A percentile compares a stretch with the other conserved stretches of the same genome.
phyloP scores from a whole-genome alignment of 2,888 invertebrate species.

The Lamproptera curius region DNA sequence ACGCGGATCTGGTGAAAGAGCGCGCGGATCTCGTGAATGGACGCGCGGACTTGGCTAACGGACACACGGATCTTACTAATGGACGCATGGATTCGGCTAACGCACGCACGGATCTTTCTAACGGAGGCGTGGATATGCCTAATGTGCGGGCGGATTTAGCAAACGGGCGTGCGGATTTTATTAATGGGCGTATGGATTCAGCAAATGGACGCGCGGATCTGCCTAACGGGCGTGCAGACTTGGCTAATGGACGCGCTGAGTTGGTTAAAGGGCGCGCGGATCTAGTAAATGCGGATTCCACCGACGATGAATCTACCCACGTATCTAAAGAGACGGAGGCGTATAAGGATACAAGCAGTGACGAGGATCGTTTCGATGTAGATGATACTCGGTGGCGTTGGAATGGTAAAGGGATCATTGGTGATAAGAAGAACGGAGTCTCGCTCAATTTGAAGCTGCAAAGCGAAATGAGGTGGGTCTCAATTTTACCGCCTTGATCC shows the following conservation, averaged over 20 bases:
- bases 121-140: constrained; percentile 18
- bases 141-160: constrained; percentile 38
- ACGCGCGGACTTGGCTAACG: constrained; percentile 26
- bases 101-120: constrained; percentile 32
- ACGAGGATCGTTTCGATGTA: constrained; percentile 61
- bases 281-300: not conserved
- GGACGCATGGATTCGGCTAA: constrained; percentile 27
- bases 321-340: constrained; percentile 46
- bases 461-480: constrained; percentile 65
- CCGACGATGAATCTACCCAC: not conserved
- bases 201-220: constrained; percentile 36
- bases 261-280: constrained; percentile 29
- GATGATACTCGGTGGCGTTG: constrained; percentile 56
- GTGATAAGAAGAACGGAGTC: constrained; percentile 60
- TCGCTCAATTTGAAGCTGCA: constrained; percentile 66
- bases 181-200: constrained; percentile 32
- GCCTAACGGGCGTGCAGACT: constrained; percentile 32
- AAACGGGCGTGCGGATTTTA: constrained; percentile 33
- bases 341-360: constrained; percentile 53
- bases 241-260: constrained; percentile 15
- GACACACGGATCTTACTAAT: constrained; percentile 27
- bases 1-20: constrained; percentile 29
- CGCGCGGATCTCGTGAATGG: constrained; percentile 40
- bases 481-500: no score
- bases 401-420: constrained; percentile 29